A percentile compares a stretch with the other conserved stretches of the same genome.
phyloP scores from a whole-genome alignment of 2,113 vertebrate species.

The Melanerpes formicivorus region DNA sequence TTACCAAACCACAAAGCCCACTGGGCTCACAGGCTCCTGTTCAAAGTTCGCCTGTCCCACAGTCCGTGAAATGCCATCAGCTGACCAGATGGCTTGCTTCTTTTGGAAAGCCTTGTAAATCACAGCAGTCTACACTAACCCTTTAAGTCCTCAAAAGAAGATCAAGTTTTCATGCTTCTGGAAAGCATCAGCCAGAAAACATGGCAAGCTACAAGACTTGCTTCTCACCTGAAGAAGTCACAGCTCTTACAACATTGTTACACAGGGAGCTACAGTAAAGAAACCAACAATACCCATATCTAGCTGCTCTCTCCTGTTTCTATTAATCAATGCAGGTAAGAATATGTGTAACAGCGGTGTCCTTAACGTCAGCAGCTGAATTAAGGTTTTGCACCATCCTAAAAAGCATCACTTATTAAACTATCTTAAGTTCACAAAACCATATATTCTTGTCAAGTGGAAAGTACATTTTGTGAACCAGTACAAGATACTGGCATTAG shows the following conservation, averaged over 20 bases:
- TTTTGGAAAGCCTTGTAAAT: neutral
- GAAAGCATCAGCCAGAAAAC: neutral
- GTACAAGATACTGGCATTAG: neutral
- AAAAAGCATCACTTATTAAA: neutral
- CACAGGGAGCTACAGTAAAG: neutral
- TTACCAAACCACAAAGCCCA: neutral
- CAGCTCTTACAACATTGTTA: neutral
- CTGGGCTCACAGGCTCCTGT: fast-evolving
- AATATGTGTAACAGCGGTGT: fast-evolving
- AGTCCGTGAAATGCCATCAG: neutral
- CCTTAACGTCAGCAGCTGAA: neutral
- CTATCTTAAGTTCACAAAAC: neutral
- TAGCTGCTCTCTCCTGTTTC: neutral
- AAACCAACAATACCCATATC: neutral
- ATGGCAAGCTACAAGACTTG: fast-evolving
- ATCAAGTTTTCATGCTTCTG: neutral
- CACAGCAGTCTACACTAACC: neutral
- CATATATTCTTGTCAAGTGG: neutral
- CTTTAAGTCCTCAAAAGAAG: neutral
- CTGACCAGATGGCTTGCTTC: neutral
- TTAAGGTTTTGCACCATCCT: neutral
- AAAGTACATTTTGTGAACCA: neutral
- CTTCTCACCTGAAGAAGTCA: neutral
- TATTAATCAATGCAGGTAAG: neutral
- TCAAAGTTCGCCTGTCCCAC: neutral